Conservation (phyloP, 37 sponge, comb jelly and placozoan species). For the Axinella damicornis region DNA sequence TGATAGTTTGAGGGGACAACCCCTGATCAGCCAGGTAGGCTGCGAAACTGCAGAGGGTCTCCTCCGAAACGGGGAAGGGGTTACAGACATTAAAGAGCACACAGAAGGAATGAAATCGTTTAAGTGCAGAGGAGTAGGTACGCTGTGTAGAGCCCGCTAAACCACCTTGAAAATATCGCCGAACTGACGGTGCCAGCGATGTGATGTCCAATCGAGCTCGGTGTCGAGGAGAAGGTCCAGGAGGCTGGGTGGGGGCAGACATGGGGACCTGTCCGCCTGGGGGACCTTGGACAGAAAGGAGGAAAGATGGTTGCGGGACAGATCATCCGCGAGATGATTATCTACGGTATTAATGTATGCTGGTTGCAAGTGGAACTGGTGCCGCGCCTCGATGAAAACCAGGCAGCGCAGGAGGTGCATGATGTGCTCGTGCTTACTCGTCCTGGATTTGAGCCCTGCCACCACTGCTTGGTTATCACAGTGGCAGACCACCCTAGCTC, state of each 20-base stretch:
- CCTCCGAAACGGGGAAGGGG: slow-evolving; percentile 7
- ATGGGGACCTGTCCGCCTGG: slow-evolving; percentile 1
- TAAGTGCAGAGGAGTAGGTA: not conserved
- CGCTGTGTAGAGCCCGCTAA: not conserved
- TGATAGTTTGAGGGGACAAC: not conserved
- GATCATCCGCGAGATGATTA: slow-evolving; percentile 56
- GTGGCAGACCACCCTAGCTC: slow-evolving; percentile 21
- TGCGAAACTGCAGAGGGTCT: not conserved
- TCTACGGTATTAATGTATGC: not conserved
- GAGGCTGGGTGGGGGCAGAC: not conserved
- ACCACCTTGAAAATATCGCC: not conserved
- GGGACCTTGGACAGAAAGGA: slow-evolving; percentile 53
- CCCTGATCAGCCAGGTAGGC: slow-evolving; percentile 12
- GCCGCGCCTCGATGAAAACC: slow-evolving; percentile 26
- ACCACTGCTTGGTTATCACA: slow-evolving; percentile 71
- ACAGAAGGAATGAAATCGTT: not conserved
- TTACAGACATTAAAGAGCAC: not conserved
- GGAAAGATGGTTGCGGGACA: slow-evolving; percentile 48
- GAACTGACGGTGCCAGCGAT: slow-evolving; percentile 4
- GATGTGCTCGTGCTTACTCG: slow-evolving; percentile 5
- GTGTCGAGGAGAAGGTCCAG: slow-evolving; percentile 25
- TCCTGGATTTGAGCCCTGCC: slow-evolving; percentile 2
- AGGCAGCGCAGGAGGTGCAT: slow-evolving; percentile 60
- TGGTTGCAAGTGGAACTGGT: not conserved
- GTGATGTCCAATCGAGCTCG: slow-evolving; percentile 26